Conservation (phyloP, 2,113 vertebrate species). For the Elaphurus davidianus region DNA sequence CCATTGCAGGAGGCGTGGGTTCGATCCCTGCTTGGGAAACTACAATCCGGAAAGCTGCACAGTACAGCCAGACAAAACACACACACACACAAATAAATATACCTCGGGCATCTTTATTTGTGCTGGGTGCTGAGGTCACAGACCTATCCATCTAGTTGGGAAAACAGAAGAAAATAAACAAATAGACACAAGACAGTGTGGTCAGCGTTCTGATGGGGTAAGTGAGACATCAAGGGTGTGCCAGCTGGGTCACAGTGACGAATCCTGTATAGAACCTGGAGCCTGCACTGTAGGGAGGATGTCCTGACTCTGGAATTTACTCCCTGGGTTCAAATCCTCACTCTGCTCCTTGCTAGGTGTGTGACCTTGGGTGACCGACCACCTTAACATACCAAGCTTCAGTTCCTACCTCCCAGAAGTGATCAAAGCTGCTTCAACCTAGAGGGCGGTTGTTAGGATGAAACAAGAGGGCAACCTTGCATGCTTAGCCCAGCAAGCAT, state of each 20-base stretch:
- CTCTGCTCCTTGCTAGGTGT: not conserved
- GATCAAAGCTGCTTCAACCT: not conserved
- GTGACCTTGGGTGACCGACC: not conserved
- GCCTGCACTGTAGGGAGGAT: not conserved
- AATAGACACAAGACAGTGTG: not conserved
- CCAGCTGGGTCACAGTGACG: rapidly evolving
- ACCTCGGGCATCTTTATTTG: not conserved
- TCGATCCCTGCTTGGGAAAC: not conserved
- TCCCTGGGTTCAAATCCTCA: not conserved
- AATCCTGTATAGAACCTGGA: not conserved
- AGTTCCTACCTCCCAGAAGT: not conserved
- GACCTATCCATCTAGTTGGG: not conserved
- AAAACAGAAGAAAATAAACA: not conserved
- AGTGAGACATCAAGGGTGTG: not conserved
- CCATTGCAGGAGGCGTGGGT: not conserved
- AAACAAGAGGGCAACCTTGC: not conserved
- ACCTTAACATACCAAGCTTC: not conserved
- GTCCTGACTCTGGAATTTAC: not conserved
- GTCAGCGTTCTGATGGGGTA: not conserved
- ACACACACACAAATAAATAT: not conserved
- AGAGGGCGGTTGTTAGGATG: not conserved
- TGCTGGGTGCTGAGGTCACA: not conserved
- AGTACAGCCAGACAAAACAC: not conserved
- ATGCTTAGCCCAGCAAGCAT: not conserved
- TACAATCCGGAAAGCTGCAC: not conserved